Percentiles rank a stretch among this genome's conserved stretches.
These are phyloP conservation scores for Hormaphis cornu DNA, from an alignment of 1,140 invertebrate species.

Conservation along the genomic window DNA sequence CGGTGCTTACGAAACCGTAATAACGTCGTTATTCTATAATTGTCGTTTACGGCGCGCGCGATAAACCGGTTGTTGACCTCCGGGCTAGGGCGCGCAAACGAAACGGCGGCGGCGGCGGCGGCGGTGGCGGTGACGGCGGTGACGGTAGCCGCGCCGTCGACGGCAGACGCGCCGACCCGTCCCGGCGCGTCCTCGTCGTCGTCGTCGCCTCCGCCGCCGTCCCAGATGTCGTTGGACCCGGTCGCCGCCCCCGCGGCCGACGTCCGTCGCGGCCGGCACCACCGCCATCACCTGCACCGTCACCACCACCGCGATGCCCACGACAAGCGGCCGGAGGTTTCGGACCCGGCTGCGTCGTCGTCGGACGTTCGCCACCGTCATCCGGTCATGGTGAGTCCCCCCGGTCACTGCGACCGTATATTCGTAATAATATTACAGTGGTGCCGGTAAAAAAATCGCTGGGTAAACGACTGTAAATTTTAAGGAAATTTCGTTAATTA, in stretches of 20 bases:
- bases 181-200: background rate
- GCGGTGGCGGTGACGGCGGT: background rate
- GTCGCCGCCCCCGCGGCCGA: background rate
- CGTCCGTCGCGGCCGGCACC: background rate
- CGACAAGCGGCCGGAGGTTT: constrained; percentile 1
- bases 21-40: background rate
- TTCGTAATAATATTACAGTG: too few relatives aligned
- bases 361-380: background rate
- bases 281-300: background rate
- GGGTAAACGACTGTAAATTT: too few relatives aligned
- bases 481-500: too few relatives aligned
- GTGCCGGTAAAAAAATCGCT: too few relatives aligned
- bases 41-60: background rate
- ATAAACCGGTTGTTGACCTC: constrained; percentile 31
- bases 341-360: background rate
- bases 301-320: constrained; percentile 34
- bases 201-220: background rate
- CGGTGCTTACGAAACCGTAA: background rate
- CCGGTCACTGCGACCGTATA: background rate
- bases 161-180: too few relatives aligned
- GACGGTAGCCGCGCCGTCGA: background rate
- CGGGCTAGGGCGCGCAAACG: background rate
- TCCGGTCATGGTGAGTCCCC: constrained; percentile 5
- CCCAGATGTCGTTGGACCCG: constrained; percentile 19
- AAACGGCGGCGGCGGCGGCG: background rate